Conservation (phyloP, 2,797 vertebrate genomes). For the Coregonus suidteri region DNA sequence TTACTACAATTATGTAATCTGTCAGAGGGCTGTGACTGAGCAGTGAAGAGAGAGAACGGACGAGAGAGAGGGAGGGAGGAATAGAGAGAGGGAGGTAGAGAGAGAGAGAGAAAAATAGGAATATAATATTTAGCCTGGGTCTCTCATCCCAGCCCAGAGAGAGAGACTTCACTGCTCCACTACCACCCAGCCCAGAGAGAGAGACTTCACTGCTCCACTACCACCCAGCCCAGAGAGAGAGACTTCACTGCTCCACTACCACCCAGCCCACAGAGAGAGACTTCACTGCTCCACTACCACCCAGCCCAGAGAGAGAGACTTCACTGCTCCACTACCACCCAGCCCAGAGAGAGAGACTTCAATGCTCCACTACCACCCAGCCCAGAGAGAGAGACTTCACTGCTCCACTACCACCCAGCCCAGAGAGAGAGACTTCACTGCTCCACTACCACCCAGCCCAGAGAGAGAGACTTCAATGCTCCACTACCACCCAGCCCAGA, state of each 20-base stretch:
- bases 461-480: no score
- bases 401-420: no score
- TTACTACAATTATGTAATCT: slow-evolving; percentile 52
- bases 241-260: slow-evolving; percentile 10
- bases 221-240: slow-evolving; percentile 3
- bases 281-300: no score
- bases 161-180: slow-evolving; percentile 16
- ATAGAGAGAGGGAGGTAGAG: slow-evolving; percentile 11
- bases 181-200: slow-evolving; percentile 16
- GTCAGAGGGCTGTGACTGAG: slow-evolving; percentile 14
- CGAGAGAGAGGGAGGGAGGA: slow-evolving; percentile 41
- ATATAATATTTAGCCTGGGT: slow-evolving; percentile 20
- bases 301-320: slow-evolving; percentile 15
- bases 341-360: slow-evolving; percentile 5
- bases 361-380: no score
- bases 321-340: slow-evolving; percentile 6
- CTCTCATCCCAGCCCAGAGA: slow-evolving; percentile 18
- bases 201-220: no score
- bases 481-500: no score
- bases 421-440: no score
- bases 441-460: no score
- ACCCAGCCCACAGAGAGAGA: slow-evolving; percentile 16
- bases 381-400: no score
- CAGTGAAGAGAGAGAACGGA: slow-evolving; percentile 10
- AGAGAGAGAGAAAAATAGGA: slow-evolving; percentile 7